Evolutionary conservation across 2,888 invertebrate species (phyloP), one percentile per base, ranked within the genome.

Genomic region (Blastobasis lacticolella): DNA sequence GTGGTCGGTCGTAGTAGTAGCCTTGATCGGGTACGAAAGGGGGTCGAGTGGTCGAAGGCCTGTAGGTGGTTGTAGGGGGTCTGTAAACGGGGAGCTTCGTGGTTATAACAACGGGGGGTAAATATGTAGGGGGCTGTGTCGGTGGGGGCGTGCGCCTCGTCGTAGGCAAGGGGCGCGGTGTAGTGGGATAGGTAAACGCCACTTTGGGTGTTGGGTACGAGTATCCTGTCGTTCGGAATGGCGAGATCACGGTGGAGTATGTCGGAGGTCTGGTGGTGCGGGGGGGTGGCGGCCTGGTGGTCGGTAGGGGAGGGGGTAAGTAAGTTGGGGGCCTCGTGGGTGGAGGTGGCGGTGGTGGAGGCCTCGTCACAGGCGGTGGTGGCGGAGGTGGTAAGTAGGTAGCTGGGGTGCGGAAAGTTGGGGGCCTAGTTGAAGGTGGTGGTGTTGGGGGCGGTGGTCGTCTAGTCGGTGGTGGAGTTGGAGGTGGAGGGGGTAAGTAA

Each of bases 1-100:
- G 57, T 6, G 88, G 88, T 64, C 73, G 73, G 54, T 88, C 87
- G 73, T 88, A 88, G 65, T 70, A 87, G 57, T 88, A 88, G 1
- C 82, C 88, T 57, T 87, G 65, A 52, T 85, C 73, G 53, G 75
- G 71, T 5, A 81, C 63, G 59, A 75, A 86, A 6, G 84, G 79
- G 1, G 80, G 77, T 61, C 84, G 70, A 3, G 81, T 81, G 37
- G 83, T 71, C 49, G 55, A 62, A 49, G 75, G 69, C 4, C 66
- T 63, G 45, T 60, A 49, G 38, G 74, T 69, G 1, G 73, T 67
- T 10, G 66, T 53, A 0, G 73, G 66, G 1, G 73, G 69, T 4
- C 69, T 60, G 50, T 72, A 70, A 52, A 62, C 55, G 10, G 67
- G 61, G 23, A 47, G 42, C 6, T 4, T 10, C 10, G n/a, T 42